Percentiles rank a stretch among this genome's conserved stretches.
Evolutionary conservation across 2,888 invertebrate species (phyloP).

Genomic region (Pyrgus malvae): DNA sequence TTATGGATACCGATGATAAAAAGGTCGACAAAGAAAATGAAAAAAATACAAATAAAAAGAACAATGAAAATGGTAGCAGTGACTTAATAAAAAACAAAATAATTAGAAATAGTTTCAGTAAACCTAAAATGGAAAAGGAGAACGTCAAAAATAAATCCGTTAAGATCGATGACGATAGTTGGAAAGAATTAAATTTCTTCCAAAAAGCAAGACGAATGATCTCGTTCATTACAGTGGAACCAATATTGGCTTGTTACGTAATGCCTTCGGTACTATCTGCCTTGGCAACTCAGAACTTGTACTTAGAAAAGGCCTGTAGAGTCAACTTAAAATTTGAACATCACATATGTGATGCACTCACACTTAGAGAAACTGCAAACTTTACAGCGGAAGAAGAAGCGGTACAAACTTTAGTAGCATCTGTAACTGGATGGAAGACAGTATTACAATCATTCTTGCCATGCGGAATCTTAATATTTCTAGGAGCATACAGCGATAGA

Average conservation of each 20-base stretch:
- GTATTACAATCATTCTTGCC: constrained; percentile 91
- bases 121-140: constrained; percentile 51
- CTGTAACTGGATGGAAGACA: constrained; percentile 93
- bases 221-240: constrained; percentile 88
- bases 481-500: constrained; percentile 90
- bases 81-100: constrained; percentile 64
- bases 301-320: constrained; percentile 92
- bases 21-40: constrained; percentile 20
- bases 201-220: constrained; percentile 82
- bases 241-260: constrained; percentile 88
- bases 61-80: constrained; percentile 49
- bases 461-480: constrained; percentile 89
- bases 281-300: constrained; percentile 91
- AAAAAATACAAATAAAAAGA: constrained; percentile 44
- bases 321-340: constrained; percentile 89
- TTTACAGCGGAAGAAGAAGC: constrained; percentile 82
- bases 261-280: constrained; percentile 85
- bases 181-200: constrained; percentile 76
- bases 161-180: constrained; percentile 51
- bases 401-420: constrained; percentile 88
- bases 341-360: constrained; percentile 89
- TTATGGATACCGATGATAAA: constrained; percentile 28
- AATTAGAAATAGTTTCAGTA: constrained; percentile 59
- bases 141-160: constrained; percentile 40
- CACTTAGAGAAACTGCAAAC: constrained; percentile 86